Base-by-base conservation (phyloP, 2,113 vertebrate genomes). In the Panurus biarmicus region DNA sequence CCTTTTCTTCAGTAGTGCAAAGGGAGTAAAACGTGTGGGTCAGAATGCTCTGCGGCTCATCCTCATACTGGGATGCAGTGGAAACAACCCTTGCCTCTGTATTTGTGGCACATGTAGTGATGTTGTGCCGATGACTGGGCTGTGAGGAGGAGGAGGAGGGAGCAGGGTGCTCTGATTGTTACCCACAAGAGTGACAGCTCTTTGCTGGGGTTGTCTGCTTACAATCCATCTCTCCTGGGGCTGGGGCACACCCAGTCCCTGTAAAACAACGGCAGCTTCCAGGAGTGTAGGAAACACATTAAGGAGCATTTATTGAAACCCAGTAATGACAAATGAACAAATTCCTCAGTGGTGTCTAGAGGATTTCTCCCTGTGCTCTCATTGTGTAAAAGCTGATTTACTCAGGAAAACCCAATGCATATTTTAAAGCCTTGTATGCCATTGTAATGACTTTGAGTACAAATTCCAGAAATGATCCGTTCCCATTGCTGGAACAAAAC, bases 21-120 rank as follows among this genome's bases (percentile, higher is more conserved):
- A 57, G 23, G 18, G 50, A 66, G 14, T 12, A 38, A 61, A 65
- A 13, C 1, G 0, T 14, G 45, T 71, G 14, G 40, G 17, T 60
- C 29, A 11, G 45, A 23, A 14, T 38, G 28, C 35, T 67, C 69
- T 0, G 6, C 0, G 1, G 7, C 20, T 66, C 3, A 3, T 48
- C 54, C 14, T 67, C 4, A 0, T 21, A 16, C 25, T 1, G 3
- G 24, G 19, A 24, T 7, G 3, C 35, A 47, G 45, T 1, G 2
- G 18, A 33, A 25, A 23, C 64, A 18, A 21, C n/a, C 44, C 47
- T 48, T 8, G 1, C n/a, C 38, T 74, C 65, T 29, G 8, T 12
- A 11, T 56, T 56, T 78, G 20, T 44, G 50, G 26, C 22, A 42
- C 6, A 3, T 3, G 7, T 28, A 62, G 42, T 56, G 51, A 58